phyloP scores from a whole-genome alignment of 64 coral and sea anemone genomes.

The Actinia equina region DNA sequence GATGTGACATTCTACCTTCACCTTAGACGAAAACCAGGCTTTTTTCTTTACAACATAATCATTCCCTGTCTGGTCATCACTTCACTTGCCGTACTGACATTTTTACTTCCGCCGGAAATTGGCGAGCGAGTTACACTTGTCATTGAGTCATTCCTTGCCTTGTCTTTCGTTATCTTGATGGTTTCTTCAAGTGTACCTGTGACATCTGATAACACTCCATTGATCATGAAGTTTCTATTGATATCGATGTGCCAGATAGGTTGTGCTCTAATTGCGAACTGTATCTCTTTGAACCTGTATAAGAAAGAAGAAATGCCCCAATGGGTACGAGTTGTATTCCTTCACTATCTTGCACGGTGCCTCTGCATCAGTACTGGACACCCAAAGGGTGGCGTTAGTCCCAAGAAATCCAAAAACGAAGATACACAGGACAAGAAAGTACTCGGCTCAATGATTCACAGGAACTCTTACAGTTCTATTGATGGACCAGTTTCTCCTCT shows the following conservation, averaged over 20 bases:
- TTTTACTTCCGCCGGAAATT: constrained; percentile 91
- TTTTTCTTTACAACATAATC: constrained; percentile 96
- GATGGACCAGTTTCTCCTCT: background rate
- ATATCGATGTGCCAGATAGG: constrained; percentile 93
- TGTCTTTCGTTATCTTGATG: constrained; percentile 89
- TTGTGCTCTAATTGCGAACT: constrained; percentile 78
- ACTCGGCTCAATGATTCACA: constrained; percentile 3
- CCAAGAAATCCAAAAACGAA: background rate
- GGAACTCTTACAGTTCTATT: constrained; percentile 29
- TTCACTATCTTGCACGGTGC: constrained; percentile 79
- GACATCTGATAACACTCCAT: constrained; percentile 70
- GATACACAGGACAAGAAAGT: constrained; percentile 43
- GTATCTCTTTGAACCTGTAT: constrained; percentile 74
- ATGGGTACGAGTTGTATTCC: constrained; percentile 79
- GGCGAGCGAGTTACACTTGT: constrained; percentile 87
- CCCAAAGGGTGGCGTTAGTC: constrained; percentile 38
- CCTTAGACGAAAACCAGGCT: constrained; percentile 83
- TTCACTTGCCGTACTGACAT: constrained; percentile 78
- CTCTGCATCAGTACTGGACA: constrained; percentile 67
- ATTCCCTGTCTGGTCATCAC: constrained; percentile 93
- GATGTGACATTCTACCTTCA: constrained; percentile 88
- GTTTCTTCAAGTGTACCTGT: constrained; percentile 84
- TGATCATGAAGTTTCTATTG: constrained; percentile 77
- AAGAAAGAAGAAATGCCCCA: constrained; percentile 66
- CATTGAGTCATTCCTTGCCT: constrained; percentile 83